Base-by-base conservation (phyloP, 2,888 invertebrate genomes). In the Hoplodrina blanda region DNA sequence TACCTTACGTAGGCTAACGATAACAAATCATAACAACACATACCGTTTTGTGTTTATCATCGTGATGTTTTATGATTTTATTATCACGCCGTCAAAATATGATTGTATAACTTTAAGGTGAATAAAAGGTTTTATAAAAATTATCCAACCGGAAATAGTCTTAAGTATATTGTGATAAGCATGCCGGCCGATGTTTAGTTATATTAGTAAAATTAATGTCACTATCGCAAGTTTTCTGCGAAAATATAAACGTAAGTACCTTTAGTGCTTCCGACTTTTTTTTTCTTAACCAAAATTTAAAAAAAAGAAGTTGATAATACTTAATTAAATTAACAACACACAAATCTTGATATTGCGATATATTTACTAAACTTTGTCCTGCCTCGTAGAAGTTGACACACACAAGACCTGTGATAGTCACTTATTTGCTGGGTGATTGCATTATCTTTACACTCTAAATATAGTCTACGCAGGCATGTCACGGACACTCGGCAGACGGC, bases 331-430 rank as follows among this genome's bases (percentile, higher is more conserved):
- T 0, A 46, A 5, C 13, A 2, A 15, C 3, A 17, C 37, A 53
- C 37, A 56, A 70, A 70, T 76, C 53, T 70, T 30, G 44, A 25
- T 65, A 72, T 37, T 64, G 62, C 57, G 15, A 55, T 55, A 61
- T 62, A 53, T 46, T 65, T 71, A 75, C 41, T 37, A 64, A 71
- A 73, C 65, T 59, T 55, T 77, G 67, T 69, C 61, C 69, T 64
- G 50, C 57, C 30, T 68, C 25, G 61, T 59, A 77, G 63, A 79
- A 54, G 66, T 72, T 57, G 46, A 63, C 91, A 90, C 84, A 82
- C 77, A 74, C 73, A 69, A 76, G 73, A 71, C 78, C 83, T 86
- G 92, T 94, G 95, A 94, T 90, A 87, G 88, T 92, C 95, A 95
- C 90, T 86, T 82, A 83, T 75, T 80, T 83, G 81, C 84, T 81